Percentiles rank a stretch among this genome's conserved stretches.
phyloP scores from a whole-genome alignment of 1,140 invertebrate genomes.

The Drosophila orosa region DNA sequence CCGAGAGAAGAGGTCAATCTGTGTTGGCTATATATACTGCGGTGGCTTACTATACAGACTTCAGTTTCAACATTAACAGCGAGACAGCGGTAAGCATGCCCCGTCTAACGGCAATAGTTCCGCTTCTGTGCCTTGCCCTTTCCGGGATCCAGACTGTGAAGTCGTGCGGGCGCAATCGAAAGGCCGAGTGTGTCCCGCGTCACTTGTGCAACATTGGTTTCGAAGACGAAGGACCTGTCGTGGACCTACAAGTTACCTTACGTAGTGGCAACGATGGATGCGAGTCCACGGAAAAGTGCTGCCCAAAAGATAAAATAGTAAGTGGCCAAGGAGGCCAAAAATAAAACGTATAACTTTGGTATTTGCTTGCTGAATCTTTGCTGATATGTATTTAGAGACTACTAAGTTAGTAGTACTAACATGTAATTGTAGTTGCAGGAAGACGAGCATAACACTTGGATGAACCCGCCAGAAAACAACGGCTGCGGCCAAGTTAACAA shows the following conservation, averaged over 20 bases:
- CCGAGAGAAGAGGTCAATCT: neutral
- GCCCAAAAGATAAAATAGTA: neutral
- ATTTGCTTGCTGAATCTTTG: neutral
- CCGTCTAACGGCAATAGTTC: neutral
- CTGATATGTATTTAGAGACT: neutral
- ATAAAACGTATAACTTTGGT: neutral
- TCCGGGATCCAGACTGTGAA: too few species aligned
- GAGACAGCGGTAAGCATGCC: neutral
- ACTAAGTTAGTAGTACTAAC: neutral
- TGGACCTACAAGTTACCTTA: neutral
- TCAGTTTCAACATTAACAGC: neutral
- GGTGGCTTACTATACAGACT: neutral
- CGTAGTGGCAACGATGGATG: neutral
- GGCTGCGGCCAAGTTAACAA: neutral
- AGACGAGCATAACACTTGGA: neutral
- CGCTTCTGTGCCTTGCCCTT: neutral
- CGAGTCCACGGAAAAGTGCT: neutral
- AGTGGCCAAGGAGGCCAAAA: neutral
- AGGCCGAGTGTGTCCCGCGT: neutral
- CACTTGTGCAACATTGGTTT: neutral
- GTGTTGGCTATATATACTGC: neutral
- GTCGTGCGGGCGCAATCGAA: too few species aligned
- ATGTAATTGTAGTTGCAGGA: neutral
- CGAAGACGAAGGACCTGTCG: neutral
- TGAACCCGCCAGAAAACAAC: conserved; percentile 51